Percentiles rank a stretch among this genome's conserved stretches.
phyloP scores from a whole-genome alignment of 2,888 invertebrate genomes.

The Pyrrhia umbra region DNA sequence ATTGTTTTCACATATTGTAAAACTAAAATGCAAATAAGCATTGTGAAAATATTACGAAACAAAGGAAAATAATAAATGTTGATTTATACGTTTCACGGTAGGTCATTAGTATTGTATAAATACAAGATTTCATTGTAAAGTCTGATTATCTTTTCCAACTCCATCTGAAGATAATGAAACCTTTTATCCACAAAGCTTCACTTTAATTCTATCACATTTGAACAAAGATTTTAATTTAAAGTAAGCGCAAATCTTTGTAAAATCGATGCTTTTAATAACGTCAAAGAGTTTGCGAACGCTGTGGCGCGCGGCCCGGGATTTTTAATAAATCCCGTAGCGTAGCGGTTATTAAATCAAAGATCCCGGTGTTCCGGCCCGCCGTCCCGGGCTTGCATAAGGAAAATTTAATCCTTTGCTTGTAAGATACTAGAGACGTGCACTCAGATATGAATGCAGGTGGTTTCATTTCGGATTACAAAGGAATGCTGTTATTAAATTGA shows the following conservation, averaged over 20 bases:
- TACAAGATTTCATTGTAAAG: not conserved
- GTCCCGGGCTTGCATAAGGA: conserved; percentile 51
- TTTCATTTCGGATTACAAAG: conserved; percentile 40
- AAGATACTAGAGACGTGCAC: conserved; percentile 44
- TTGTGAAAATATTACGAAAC: not conserved
- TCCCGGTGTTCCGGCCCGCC: conserved; percentile 55
- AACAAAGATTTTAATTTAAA: conserved; percentile 34
- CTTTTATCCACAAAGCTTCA: conserved; percentile 3
- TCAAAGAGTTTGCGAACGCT: conserved; percentile 62
- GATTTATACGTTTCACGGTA: not conserved
- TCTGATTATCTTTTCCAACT: not conserved
- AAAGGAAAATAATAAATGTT: not conserved
- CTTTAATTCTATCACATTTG: conserved; percentile 26
- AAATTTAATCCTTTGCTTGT: conserved; percentile 65
- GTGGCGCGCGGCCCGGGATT: conserved; percentile 53
- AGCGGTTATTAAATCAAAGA: conserved; percentile 73
- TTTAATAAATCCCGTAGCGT: conserved; percentile 67
- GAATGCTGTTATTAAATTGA: conserved; percentile 42
- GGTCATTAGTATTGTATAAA: not conserved
- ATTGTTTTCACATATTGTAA: not conserved
- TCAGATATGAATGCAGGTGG: conserved; percentile 52
- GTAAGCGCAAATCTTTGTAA: conserved; percentile 51
- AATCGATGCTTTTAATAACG: conserved; percentile 70
- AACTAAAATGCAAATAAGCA: not conserved
- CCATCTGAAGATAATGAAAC: not conserved